A percentile compares a stretch with the other conserved stretches of the same genome.
phyloP scores from a whole-genome alignment of 2,113 vertebrate species.

The Sturnira hondurensis region DNA sequence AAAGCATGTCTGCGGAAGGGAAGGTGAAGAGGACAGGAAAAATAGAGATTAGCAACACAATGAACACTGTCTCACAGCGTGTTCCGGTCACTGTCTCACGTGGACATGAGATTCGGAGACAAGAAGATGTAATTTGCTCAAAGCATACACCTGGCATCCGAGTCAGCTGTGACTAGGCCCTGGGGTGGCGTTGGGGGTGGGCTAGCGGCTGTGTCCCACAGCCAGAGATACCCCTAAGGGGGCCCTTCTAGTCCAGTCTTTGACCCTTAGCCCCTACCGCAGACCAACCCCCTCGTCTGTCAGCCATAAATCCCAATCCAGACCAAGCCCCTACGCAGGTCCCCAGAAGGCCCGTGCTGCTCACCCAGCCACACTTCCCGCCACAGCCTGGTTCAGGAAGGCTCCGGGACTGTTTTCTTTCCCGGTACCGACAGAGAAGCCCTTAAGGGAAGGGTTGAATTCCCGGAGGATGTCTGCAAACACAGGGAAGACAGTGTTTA shows the following conservation, averaged over 20 bases:
- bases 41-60: too few relatives aligned
- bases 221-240: background rate
- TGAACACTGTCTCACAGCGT: background rate
- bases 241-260: background rate
- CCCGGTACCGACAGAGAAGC: slow-evolving; percentile 80
- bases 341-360: background rate
- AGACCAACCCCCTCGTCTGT: background rate
- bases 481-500: slow-evolving; percentile 18
- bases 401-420: background rate
- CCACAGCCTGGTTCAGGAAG: slow-evolving; percentile 81
- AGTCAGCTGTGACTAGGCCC: background rate
- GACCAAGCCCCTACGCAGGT: too few relatives aligned
- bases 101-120: fast-evolving
- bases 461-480: slow-evolving; percentile 83
- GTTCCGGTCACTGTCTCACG: fast-evolving
- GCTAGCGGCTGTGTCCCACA: background rate
- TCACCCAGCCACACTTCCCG: slow-evolving; percentile 74
- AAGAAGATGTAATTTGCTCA: background rate
- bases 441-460: slow-evolving; percentile 81
- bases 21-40: fast-evolving
- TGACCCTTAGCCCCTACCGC: background rate
- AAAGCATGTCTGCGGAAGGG: background rate
- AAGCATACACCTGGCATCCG: background rate
- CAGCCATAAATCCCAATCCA: background rate
- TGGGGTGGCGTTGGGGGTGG: background rate